Percentiles rank a stretch among this genome's conserved stretches.
phyloP scores from a whole-genome alignment of 2,888 invertebrate species.

The Mantis religiosa region DNA sequence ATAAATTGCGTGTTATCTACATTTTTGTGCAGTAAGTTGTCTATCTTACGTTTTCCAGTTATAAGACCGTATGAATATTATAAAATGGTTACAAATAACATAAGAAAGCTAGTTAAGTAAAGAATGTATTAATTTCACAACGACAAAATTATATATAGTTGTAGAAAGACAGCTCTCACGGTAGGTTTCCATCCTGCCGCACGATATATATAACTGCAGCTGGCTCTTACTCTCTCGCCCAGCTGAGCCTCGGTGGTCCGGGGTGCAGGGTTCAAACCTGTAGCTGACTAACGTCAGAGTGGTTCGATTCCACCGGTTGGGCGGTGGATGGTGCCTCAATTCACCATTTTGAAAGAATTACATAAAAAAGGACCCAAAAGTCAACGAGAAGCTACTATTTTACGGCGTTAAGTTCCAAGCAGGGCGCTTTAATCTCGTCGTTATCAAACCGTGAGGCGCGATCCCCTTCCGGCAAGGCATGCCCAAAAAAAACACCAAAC shows the following conservation, averaged over 20 bases:
- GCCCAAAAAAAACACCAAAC: too few species aligned
- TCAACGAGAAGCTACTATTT: too few species aligned
- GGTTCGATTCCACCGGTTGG: conserved; percentile 82
- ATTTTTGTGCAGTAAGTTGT: too few species aligned
- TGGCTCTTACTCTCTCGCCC: conserved; percentile 44
- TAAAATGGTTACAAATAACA: too few species aligned
- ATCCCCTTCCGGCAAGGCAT: too few species aligned
- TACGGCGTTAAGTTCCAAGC: accelerated
- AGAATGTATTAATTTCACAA: too few species aligned
- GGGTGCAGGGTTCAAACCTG: conserved; percentile 83
- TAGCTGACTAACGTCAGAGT: conserved; percentile 74
- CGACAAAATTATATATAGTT: neutral
- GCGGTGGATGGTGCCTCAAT: conserved; percentile 40
- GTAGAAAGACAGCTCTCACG: neutral
- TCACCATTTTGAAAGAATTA: neutral
- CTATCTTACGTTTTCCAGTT: too few species aligned
- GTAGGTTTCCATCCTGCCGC: neutral
- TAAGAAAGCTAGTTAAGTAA: too few species aligned
- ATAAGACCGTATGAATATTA: too few species aligned
- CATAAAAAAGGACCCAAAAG: neutral
- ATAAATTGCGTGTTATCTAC: too few species aligned
- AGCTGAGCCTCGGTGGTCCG: conserved; percentile 75
- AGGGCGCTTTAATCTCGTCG: too few species aligned
- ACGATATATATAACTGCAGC: neutral
- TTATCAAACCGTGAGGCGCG: too few species aligned